Conservation (phyloP, 2,888 invertebrate genomes). For the Pseudococcus jackbeardsleyi region DNA sequence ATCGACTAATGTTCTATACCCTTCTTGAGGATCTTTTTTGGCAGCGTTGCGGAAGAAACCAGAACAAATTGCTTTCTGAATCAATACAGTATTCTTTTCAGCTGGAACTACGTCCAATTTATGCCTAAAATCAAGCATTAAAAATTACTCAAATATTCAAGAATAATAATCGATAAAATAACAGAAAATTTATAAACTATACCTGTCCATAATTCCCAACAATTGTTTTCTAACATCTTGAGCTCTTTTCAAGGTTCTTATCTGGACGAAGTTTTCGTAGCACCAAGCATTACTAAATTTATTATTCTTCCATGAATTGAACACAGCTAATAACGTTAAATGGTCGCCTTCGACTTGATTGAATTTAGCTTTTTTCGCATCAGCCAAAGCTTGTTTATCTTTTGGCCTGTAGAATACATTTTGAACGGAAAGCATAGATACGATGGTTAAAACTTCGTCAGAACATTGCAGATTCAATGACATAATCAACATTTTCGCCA, state of each 20-base stretch:
- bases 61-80: constrained; percentile 98
- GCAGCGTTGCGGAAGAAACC: constrained; percentile 99
- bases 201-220: constrained; percentile 96
- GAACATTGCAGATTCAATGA: constrained; percentile 97
- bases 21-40: constrained; percentile 99
- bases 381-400: constrained; percentile 96
- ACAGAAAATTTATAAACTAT: constrained; percentile 61
- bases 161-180: not conserved
- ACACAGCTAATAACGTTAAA: constrained; percentile 95
- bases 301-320: constrained; percentile 99
- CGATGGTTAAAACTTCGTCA: constrained; percentile 98
- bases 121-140: constrained; percentile 74
- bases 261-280: constrained; percentile 99
- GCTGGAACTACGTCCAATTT: constrained; percentile 97
- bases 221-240: constrained; percentile 98
- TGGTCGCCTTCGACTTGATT: constrained; percentile 99
- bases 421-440: constrained; percentile 98
- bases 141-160: constrained; percentile 66
- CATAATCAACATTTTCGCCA: constrained; percentile 99
- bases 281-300: constrained; percentile 99
- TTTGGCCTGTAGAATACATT: constrained; percentile 94
- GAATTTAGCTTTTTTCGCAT: constrained; percentile 99
- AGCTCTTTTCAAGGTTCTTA: constrained; percentile 94
- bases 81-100: constrained; percentile 92
- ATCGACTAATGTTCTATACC: constrained; percentile 96